Evolutionary conservation across 2,113 vertebrate species (phyloP).

Genomic region (Etheostoma spectabile): DNA sequence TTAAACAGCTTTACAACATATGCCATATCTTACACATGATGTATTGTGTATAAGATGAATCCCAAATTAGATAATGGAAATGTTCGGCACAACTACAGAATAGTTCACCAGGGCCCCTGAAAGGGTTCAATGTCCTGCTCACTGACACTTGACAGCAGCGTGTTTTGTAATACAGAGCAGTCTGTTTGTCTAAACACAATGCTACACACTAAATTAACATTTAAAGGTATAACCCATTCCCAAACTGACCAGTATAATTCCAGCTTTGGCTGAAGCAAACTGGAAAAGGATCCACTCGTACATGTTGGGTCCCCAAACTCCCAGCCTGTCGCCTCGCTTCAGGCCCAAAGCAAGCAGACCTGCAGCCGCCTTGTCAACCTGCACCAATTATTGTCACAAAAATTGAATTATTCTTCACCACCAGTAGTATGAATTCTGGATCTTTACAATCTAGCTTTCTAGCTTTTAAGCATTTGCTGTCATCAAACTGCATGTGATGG

Average conservation of each 20-base stretch:
- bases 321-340: slow-evolving; percentile 89
- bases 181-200: not conserved
- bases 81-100: too few species aligned
- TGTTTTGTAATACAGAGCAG: slow-evolving; percentile 10
- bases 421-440: not conserved
- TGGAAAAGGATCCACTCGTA: slow-evolving; percentile 95
- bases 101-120: not conserved
- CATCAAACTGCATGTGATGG: too few species aligned
- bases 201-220: not conserved
- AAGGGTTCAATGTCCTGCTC: slow-evolving; percentile 12
- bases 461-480: too few species aligned
- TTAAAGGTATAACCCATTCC: not conserved
- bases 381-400: slow-evolving; percentile 7
- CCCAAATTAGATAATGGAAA: too few species aligned
- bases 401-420: not conserved
- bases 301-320: slow-evolving; percentile 93
- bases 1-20: too few species aligned
- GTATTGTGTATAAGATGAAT: too few species aligned
- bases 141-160: not conserved
- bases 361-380: slow-evolving; percentile 90
- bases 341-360: slow-evolving; percentile 92
- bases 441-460: not conserved
- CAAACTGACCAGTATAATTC: slow-evolving; percentile 92
- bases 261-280: slow-evolving; percentile 91
- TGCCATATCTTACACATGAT: too few species aligned